Evolutionary conservation across 1,140 invertebrate genomes (phyloP), one percentile per base, ranked within the genome.

Genomic region (Microplitis mediator): DNA sequence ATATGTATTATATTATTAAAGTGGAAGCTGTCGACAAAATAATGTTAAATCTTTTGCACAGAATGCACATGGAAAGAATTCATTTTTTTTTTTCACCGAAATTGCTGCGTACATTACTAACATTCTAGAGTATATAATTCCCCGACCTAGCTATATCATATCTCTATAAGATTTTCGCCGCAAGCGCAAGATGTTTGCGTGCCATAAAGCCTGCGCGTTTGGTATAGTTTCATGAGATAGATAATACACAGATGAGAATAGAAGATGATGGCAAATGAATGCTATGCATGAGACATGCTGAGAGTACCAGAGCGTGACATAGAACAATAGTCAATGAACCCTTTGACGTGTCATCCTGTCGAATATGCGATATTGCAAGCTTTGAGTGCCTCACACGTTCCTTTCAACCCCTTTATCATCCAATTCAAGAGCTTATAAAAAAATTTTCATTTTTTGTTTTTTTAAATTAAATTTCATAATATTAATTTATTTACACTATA

Each of bases 291-390:
- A 63, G 32, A 64, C 62, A 64, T 64, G 35, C 62, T 35, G 8
- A 9, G 16, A 66, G 39, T 51, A 52, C 8, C 45, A 23, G 23
- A 66, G 39, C 64, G 64, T 66, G 64, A 39, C 64, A 66, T 50
- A 66, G 64, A 31, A 66, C 64, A 66, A 66, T 66, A 66, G 39
- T 45, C 31, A 34, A 66, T 66, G 64, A 66, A 66, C 64, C 39
- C 64, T 66, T 66, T 66, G 64, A 66, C 31, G 45, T 45, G 45
- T 45, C 64, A 66, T 51, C 64, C 13, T 66, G 64, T 45, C 64
- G 13, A 66, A 39, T 66, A 52, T 66, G 64, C 45, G 39, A 66
- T 66, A 66, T 66, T 66, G 64, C 64, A 31, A 51, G 11, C 64
- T 35, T n/a, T 16, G 36, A 64, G 34, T 35, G 3, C 8, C 35